Percentiles rank a stretch among this genome's conserved stretches.
Evolutionary conservation across 2,888 invertebrate genomes (phyloP).

Genomic region (Mythimna ferrago): DNA sequence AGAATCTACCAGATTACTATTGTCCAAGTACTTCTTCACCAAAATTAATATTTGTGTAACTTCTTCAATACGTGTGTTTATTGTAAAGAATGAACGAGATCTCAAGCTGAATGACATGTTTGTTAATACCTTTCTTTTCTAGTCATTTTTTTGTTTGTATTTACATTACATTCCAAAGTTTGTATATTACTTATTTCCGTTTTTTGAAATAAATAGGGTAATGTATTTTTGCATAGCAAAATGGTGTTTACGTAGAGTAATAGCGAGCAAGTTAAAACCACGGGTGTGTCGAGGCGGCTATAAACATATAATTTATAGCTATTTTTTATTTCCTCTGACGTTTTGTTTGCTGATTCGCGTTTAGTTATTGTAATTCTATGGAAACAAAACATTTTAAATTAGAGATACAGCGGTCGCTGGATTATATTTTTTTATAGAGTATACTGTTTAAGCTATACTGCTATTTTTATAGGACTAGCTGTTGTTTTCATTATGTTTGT

Average conservation of each 20-base stretch:
- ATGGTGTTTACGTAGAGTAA: constrained; percentile 84
- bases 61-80: constrained; percentile 66
- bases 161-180: constrained; percentile 88
- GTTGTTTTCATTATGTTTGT: constrained; percentile 80
- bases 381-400: constrained; percentile 80
- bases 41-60: constrained; percentile 67
- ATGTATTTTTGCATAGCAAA: constrained; percentile 90
- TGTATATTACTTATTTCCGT: constrained; percentile 78
- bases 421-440: constrained; percentile 90
- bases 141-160: constrained; percentile 82
- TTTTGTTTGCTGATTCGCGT: constrained; percentile 72
- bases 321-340: constrained; percentile 70
- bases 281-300: constrained; percentile 77
- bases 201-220: constrained; percentile 82
- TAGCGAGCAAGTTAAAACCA: constrained; percentile 77
- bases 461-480: constrained; percentile 89
- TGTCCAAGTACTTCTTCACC: constrained; percentile 68
- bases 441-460: constrained; percentile 88
- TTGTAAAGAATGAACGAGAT: constrained; percentile 78
- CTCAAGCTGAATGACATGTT: constrained; percentile 77
- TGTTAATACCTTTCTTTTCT: constrained; percentile 81
- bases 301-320: constrained; percentile 74
- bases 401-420: constrained; percentile 87
- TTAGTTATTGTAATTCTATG: constrained; percentile 81
- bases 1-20: constrained; percentile 65